Base-by-base conservation (phyloP, 2,888 invertebrate species). In the Ernsta delagoae region DNA sequence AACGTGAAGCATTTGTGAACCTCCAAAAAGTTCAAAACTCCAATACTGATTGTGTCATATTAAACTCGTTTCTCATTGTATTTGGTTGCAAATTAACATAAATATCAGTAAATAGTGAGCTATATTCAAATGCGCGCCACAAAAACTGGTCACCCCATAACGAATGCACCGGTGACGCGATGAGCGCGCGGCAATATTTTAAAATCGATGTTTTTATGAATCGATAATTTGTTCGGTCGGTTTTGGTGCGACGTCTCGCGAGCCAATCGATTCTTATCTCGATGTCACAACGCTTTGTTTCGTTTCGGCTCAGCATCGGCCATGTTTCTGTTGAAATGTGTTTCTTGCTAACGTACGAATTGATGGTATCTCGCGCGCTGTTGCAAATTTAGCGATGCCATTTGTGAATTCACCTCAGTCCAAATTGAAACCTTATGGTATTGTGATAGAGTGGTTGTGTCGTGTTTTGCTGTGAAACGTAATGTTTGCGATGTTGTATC, bases 221-320 rank as follows among this genome's bases (percentile, higher is more conserved):
- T 93, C 91, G 91, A 92, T 93, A 92, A 93, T 92, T 93, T 93
- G 92, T 88, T 90, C 88, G 86, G 86, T 83, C 84, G 86, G 89
- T 89, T 92, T 90, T 83, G 90, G 91, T 86, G 91, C 90, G 90
- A 87, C 90, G 88, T 89, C 88, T 89, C 87, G 87, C 90, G 88
- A 88, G 85, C 85, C 89, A 85, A 89, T 88, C 86, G 92, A 92
- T 92, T 77, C 78, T 87, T 90, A 91, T 91, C 91, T 80, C 82
- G 86, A 82, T 91, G 92, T 91, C 91, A 90, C 91, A 90, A 85
- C 90, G 91, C 91, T 92, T 92, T 92, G 92, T 92, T 89, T 90
- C 89, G 89, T 88, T 88, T 90, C 89, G 88, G 79, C 84, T 85
- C 86, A 88, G 85, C 90, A 88, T 88, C 88, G 88, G 75, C 86